These are phyloP conservation scores for Chironomus tepperi DNA, from an alignment of 1,140 invertebrate species.

Conservation along the genomic window DNA sequence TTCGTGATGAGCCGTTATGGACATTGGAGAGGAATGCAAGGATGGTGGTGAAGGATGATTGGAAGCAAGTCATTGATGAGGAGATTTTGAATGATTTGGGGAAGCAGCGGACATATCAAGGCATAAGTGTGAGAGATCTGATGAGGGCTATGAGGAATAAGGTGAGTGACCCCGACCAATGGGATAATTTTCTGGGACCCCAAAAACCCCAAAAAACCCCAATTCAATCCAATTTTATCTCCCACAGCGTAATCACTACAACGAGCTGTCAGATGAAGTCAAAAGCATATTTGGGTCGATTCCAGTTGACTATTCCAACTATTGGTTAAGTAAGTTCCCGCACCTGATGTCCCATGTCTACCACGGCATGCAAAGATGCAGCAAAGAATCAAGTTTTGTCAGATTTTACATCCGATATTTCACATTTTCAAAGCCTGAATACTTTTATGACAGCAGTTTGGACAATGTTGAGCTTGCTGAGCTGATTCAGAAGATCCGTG, in stretches of 20 bases:
- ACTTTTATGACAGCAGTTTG: conserved; percentile 25
- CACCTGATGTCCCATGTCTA: conserved; percentile 76
- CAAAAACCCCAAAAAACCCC: no score
- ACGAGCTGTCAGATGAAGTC: conserved; percentile 78
- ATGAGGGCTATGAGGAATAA: conserved; percentile 93
- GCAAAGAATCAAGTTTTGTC: conserved; percentile 60
- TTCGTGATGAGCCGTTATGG: conserved; percentile 40
- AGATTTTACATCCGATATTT: conserved; percentile 63
- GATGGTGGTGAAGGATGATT: conserved; percentile 69
- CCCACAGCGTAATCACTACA: conserved; percentile 89
- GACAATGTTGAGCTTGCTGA: neutral
- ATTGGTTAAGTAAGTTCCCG: conserved; percentile 89
- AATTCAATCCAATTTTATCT: conserved; percentile 20
- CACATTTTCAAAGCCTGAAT: conserved; percentile 43
- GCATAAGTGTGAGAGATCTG: conserved; percentile 79
- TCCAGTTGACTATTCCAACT: conserved; percentile 83
- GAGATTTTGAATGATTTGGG: conserved; percentile 80
- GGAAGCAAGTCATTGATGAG: conserved; percentile 69
- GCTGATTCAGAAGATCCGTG: neutral
- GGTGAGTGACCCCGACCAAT: no score
- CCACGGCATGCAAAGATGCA: conserved; percentile 70
- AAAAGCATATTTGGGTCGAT: conserved; percentile 75
- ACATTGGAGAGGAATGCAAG: conserved; percentile 60
- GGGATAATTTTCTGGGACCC: no score
- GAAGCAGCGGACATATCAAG: conserved; percentile 82